These are phyloP conservation scores for Galagoides demidoff DNA, from an alignment of 2,797 vertebrate species.

Conservation along the genomic window DNA sequence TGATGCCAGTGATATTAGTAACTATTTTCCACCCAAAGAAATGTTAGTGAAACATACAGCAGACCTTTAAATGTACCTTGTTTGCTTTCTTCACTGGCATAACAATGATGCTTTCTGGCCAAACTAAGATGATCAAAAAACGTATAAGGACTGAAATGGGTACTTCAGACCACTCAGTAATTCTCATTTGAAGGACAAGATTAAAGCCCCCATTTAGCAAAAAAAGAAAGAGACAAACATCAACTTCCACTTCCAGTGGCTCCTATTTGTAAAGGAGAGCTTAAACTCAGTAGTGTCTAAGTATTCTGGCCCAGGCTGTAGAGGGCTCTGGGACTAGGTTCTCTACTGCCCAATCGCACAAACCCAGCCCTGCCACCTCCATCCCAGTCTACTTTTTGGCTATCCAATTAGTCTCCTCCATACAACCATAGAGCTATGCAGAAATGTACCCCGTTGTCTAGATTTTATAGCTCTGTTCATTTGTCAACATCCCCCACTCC, in stretches of 20 bases:
- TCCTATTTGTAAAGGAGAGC: not conserved
- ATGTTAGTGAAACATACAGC: constrained; percentile 23
- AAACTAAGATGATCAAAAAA: not conserved
- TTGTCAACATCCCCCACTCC: not conserved
- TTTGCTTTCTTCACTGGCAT: not conserved
- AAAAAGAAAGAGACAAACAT: not conserved
- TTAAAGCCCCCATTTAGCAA: not conserved
- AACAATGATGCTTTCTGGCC: constrained; percentile 22
- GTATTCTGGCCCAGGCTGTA: not conserved
- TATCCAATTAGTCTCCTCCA: not conserved
- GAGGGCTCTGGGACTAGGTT: not conserved
- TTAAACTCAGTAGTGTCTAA: not conserved
- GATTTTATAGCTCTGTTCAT: not conserved
- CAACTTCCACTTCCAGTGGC: not conserved
- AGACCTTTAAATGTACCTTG: not conserved
- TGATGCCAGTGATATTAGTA: not conserved
- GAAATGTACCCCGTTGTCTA: not conserved
- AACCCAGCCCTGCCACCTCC: not conserved
- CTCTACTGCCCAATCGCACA: too few species aligned
- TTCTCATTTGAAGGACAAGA: not conserved
- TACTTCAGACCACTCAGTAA: not conserved
- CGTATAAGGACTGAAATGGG: not conserved
- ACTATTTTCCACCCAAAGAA: not conserved
- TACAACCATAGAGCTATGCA: not conserved
- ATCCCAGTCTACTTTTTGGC: not conserved